Evolutionary conservation across 1,140 invertebrate species (phyloP), one percentile per base, ranked within the genome.

Genomic region (Epicauta chinensis): DNA sequence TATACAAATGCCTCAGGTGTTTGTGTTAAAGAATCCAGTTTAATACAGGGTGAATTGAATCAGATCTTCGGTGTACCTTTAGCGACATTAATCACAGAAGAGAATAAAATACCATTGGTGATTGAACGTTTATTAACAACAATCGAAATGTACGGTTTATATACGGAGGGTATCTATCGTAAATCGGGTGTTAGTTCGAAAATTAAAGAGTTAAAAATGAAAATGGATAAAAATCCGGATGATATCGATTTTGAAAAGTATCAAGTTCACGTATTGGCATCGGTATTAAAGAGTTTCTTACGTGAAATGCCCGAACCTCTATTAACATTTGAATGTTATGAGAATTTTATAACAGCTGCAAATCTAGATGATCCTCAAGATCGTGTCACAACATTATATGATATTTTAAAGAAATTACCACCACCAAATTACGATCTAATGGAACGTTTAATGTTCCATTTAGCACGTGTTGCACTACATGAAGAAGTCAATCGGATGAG

Each of bases 401-500:
- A 84, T 15, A 88, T 94, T 59, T 73, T 97, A 48, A 91, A 91
- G 60, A 91, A 93, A 70, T 70, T 98, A 38, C 93, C 93, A 1
- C 86, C 87, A 65, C 76, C 83, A 0, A 95, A 97, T 72, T 92
- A 89, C 68, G 87, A 93, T 71, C 75, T 97, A 31, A 86, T 96
- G 74, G 93, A 97, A 71, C 77, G 94, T 55, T 71, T 98, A 36
- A 87, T 96, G 63, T 96, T 96, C 64, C 94, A 98, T 74, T 72
- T 98, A 57, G 91, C 93, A 1, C 80, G 89, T 56, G 89, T 96
- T 1, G 90, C 91, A 0, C 73, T 86, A 12, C 83, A 91, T 61
- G 92, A 96, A 73, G 78, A 89, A 29, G 84, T 85, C 49, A 97
- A 97, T 72, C 82, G 90, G 51, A 98, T 98, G 94, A 90, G 85